These are phyloP conservation scores for Microtus pennsylvanicus DNA, from an alignment of 2,113 vertebrate species.

Conservation along the genomic window DNA sequence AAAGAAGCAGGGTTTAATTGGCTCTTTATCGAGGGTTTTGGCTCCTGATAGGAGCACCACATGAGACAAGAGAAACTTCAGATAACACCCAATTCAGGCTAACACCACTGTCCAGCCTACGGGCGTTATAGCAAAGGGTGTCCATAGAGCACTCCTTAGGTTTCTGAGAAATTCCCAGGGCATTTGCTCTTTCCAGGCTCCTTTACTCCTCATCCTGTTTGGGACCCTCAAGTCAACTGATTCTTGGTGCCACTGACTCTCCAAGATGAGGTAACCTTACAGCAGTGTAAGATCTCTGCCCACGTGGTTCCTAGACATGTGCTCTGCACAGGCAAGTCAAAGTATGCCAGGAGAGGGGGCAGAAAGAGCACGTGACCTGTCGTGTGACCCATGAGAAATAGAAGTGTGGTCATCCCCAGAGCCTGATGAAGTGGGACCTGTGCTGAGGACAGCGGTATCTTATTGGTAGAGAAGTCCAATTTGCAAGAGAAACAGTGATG, in stretches of 20 bases:
- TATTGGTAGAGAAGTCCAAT: not conserved
- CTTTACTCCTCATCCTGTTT: not conserved
- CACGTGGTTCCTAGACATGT: not conserved
- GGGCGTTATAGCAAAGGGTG: not conserved
- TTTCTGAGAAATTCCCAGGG: not conserved
- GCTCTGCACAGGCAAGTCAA: not conserved
- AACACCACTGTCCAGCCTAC: accelerated
- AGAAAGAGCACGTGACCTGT: not conserved
- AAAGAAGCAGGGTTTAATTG: conserved; percentile 41
- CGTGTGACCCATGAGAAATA: accelerated
- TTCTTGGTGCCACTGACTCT: not conserved
- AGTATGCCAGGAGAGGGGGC: not conserved
- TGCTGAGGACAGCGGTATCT: not conserved
- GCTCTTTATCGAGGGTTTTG: conserved; percentile 7
- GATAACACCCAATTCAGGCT: not conserved
- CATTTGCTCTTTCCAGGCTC: not conserved
- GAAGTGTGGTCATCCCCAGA: not conserved
- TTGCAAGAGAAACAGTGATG: not conserved
- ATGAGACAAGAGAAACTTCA: not conserved
- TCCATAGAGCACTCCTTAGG: accelerated
- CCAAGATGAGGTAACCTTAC: not conserved
- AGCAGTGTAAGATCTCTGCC: no score
- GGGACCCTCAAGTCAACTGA: not conserved
- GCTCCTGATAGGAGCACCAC: not conserved
- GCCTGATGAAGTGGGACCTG: accelerated